Evolutionary conservation across 1,140 invertebrate species (phyloP), one percentile per base, ranked within the genome.

Genomic region (Drosophila tsacasi): DNA sequence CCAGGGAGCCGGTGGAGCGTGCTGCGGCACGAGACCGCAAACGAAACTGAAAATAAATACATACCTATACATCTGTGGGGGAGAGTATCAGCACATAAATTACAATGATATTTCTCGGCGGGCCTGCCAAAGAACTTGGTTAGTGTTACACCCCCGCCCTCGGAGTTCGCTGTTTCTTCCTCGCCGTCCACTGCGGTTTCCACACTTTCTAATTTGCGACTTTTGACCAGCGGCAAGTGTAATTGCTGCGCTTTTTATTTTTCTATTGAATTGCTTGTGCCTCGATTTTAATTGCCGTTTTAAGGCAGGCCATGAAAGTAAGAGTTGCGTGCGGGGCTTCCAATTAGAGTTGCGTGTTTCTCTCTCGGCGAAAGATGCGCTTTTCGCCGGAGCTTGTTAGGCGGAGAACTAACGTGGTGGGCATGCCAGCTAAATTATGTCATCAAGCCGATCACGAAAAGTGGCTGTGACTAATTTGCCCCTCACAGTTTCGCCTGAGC

Each of bases 191-290:
- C 35, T 32, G 49, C 69, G 71, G 73, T 58, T 75, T 74, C 73
- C 58, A 79, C 83, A 85, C 83, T 85, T 85, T 85, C 83, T 85
- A 82, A 75, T 82, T 85, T 85, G 52, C 71, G 64, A 79, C 62
- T 69, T 69, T 64, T 47, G 63, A 71, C 64, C 40, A 76, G 39
- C 50, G 35, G 50, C 54, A 57, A 35, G 35, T 64, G 59, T 72
- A 82, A 82, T 76, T 85, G 78, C 75, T 63, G 64, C 60, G 71
- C 61, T 69, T 49, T 23, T 39, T 62, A 59, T 39, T 42, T 69
- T 42, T 32, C 42, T 69, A 69, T 61, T 55, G 71, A 73, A 73
- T 61, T 73, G 32, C 54, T 60, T 52, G 15, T 73, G 55, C 68
- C 44, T 57, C 54, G 54, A 57, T 47, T 73, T 82, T 90, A 85